phyloP scores from a whole-genome alignment of 2,113 vertebrate species.

The Eretmochelys imbricata region DNA sequence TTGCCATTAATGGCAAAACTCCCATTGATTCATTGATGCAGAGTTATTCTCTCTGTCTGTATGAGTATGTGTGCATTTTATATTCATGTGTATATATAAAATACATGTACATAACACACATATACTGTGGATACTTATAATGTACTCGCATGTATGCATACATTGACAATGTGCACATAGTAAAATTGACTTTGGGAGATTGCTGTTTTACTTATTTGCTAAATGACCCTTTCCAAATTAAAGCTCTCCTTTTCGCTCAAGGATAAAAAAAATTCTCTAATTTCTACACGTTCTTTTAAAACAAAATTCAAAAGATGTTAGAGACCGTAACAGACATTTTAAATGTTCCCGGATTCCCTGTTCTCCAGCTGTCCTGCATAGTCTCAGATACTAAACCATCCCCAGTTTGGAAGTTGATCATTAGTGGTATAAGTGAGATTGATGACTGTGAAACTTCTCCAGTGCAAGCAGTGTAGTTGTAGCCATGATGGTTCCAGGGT shows the following conservation, averaged over 20 bases:
- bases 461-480: neutral
- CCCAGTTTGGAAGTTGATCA: neutral
- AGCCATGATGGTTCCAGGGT: neutral
- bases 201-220: neutral
- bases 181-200: neutral
- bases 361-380: neutral
- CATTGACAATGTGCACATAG: neutral
- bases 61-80: neutral
- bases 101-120: neutral
- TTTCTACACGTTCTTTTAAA: neutral
- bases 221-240: neutral
- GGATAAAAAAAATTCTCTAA: neutral
- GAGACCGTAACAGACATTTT: neutral
- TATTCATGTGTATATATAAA: neutral
- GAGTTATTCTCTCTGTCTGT: neutral
- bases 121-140: neutral
- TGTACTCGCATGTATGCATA: neutral
- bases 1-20: neutral
- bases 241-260: neutral
- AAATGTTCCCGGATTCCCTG: neutral
- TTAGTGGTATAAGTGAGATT: constrained; percentile 4
- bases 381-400: neutral
- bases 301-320: neutral
- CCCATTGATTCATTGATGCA: neutral
- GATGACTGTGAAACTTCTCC: neutral